Evolutionary conservation across 2,888 invertebrate species (phyloP), one percentile per base, ranked within the genome.

Genomic region (Idaea straminata): DNA sequence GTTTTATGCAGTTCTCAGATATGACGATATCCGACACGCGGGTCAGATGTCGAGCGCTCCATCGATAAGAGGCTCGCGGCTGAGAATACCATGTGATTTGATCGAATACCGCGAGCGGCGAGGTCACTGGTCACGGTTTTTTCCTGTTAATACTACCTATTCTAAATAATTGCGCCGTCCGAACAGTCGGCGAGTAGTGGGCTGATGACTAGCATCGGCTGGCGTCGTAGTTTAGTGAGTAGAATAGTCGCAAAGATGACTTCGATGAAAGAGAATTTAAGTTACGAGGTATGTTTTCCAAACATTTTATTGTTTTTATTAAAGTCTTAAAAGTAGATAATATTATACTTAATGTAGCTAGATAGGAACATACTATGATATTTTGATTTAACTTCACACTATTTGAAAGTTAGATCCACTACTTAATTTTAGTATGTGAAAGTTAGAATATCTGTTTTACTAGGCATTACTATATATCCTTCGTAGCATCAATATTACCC

Each of bases 11-110:
- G 79, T 78, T 81, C 66, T 62, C 71, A 77, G 72, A 73, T 74
- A 78, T 79, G 79, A 79, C 74, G 78, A 79, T 78, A 68, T 69
- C 70, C 65, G 70, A 75, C 74, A 77, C 73, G 69, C 69, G 75
- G 90, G 87, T 91, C 89, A 88, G 72, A 86, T 87, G 88, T 87
- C 86, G 83, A 67, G 74, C 74, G 68, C 72, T 59, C 63, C 67
- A 77, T 78, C 76, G 86, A 86, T 88, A 88, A 82, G 70, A 75
- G 62, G 59, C 64, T 66, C 69, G 64, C 69, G 65, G 59, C 72
- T 64, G 61, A 71, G 65, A 71, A 59, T 72, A 71, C 74, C 70
- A 78, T 78, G 72, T 72, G 71, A 78, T 74, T 57, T 58, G 38
- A 64, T 38, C 61, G 64, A 63, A 64, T 61, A 59, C 64, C 63